A percentile compares a stretch with the other conserved stretches of the same genome.
Conservation (phyloP, 2,797 vertebrate species). For the Cryptoprocta ferox region DNA sequence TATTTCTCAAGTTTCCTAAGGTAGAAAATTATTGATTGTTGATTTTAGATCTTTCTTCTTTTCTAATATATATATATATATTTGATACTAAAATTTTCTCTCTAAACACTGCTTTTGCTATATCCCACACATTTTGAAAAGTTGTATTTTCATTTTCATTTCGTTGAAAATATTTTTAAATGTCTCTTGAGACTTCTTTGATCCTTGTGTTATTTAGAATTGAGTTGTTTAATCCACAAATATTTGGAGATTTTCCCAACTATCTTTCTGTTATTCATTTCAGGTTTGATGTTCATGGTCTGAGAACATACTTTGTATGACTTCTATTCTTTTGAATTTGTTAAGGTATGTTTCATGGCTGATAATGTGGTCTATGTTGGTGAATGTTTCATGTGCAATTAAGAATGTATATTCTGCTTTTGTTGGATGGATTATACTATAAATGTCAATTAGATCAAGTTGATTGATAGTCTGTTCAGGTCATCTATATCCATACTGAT, state of each 20-base stretch:
- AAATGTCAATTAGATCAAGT: neutral
- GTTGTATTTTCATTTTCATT: neutral
- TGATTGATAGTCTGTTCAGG: neutral
- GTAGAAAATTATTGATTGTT: neutral
- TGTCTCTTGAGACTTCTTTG: neutral
- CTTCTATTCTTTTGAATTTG: neutral
- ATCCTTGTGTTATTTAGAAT: neutral
- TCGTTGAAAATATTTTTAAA: neutral
- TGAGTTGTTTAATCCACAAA: neutral
- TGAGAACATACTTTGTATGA: neutral
- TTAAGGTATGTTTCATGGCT: neutral
- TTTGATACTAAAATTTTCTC: neutral
- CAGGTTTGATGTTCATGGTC: neutral
- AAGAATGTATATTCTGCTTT: neutral
- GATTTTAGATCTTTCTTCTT: neutral
- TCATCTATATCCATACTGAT: neutral
- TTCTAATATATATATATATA: neutral
- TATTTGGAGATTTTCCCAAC: neutral
- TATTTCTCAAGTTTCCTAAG: neutral
- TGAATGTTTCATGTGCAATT: neutral
- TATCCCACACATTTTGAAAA: neutral
- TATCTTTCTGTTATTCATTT: neutral
- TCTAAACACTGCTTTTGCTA: neutral
- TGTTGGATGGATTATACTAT: neutral
- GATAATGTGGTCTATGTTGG: neutral